Conservation (phyloP, 2,797 vertebrate species). For the Lacerta agilis region DNA sequence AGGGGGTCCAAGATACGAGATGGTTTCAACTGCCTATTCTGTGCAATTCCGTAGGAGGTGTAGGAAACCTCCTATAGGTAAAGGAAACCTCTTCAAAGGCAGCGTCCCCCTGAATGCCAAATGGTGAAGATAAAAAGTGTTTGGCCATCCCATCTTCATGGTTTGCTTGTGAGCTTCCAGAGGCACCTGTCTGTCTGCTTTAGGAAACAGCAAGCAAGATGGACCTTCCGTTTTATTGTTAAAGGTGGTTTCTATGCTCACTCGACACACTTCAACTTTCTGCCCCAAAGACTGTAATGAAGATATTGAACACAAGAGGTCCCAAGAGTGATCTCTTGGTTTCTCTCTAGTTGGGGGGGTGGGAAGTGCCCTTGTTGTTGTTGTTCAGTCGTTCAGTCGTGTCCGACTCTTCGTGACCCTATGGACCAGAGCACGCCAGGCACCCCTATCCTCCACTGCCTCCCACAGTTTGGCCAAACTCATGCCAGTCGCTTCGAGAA, state of each 20-base stretch:
- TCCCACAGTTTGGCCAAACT: too few species aligned
- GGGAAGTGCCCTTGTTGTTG: too few species aligned
- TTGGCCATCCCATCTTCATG: background rate
- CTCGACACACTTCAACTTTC: background rate
- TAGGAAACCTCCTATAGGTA: background rate
- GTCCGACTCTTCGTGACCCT: too few species aligned
- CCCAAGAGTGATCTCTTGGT: background rate
- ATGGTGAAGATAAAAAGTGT: rapidly evolving
- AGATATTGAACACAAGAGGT: background rate
- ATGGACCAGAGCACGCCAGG: too few species aligned
- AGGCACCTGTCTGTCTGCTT: too few species aligned
- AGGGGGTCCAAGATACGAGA: rapidly evolving
- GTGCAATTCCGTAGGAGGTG: background rate
- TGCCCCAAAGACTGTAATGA: background rate
- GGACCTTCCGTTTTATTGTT: too few species aligned
- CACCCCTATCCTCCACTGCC: too few species aligned
- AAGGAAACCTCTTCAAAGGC: background rate
- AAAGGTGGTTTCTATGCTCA: background rate
- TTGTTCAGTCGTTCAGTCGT: too few species aligned
- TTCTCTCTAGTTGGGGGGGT: background rate
- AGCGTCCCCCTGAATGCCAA: background rate
- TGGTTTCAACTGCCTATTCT: background rate
- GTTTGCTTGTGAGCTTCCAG: background rate
- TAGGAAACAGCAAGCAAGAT: background rate
- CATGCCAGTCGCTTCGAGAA: too few species aligned